phyloP scores from a whole-genome alignment of 2,113 vertebrate genomes.

The Gallinago media region DNA sequence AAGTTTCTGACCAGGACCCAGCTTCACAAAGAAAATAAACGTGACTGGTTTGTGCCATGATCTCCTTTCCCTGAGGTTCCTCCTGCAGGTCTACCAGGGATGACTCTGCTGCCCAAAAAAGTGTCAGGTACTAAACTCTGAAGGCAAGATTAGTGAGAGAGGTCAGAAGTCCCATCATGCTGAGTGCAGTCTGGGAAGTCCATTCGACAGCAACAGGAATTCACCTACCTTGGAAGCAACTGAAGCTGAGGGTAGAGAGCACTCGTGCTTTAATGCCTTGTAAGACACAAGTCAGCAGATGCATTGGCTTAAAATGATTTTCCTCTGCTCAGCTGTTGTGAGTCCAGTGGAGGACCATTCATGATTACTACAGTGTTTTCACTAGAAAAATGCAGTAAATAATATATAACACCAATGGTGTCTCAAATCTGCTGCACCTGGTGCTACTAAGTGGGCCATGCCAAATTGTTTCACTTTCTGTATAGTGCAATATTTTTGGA shows the following conservation, averaged over 20 bases:
- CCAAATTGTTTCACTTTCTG: background rate
- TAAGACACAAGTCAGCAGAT: background rate
- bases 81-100: background rate
- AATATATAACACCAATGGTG: background rate
- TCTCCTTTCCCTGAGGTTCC: background rate
- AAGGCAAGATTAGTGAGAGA: background rate
- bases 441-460: background rate
- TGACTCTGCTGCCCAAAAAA: background rate
- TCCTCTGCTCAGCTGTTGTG: background rate
- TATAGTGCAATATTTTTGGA: background rate
- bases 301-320: background rate
- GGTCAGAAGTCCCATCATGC: background rate
- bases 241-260: background rate
- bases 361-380: background rate
- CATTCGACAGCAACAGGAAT: background rate
- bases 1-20: background rate
- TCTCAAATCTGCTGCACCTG: background rate
- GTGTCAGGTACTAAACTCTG: background rate
- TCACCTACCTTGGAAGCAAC: background rate
- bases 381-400: background rate
- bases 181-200: background rate
- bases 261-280: background rate
- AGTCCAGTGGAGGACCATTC: background rate
- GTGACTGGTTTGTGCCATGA: background rate
- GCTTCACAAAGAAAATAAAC: background rate